These are phyloP conservation scores for Germaria angustata DNA, from an alignment of 2,888 invertebrate genomes.

Conservation along the genomic window DNA sequence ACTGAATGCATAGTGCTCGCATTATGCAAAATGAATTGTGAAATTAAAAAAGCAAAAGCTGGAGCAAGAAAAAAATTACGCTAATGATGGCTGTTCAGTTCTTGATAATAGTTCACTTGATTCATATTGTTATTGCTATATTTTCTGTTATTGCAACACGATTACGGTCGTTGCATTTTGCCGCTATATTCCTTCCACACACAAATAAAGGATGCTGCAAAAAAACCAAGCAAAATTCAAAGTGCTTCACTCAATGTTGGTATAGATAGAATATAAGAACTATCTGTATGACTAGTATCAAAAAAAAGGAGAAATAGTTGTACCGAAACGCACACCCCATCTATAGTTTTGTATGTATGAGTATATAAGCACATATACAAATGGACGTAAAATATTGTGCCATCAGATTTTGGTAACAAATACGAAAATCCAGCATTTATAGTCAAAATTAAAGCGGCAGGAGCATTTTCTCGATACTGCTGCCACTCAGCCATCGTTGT, in stretches of 20 bases:
- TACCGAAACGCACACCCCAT: background rate
- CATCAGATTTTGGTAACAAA: slow-evolving; percentile 33
- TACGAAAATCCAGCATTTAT: background rate
- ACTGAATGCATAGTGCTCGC: slow-evolving; percentile 44
- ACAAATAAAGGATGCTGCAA: background rate
- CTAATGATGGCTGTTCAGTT: slow-evolving; percentile 63
- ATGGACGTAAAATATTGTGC: slow-evolving; percentile 32
- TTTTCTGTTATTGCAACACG: slow-evolving; percentile 29
- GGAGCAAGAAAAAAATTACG: slow-evolving; percentile 13
- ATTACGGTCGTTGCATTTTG: slow-evolving; percentile 18
- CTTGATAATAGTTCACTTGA: slow-evolving; percentile 60
- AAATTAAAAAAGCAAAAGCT: slow-evolving; percentile 2
- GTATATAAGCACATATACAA: background rate
- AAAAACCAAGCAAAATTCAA: slow-evolving; percentile 1
- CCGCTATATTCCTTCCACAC: background rate
- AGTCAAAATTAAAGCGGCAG: background rate
- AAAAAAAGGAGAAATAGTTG: slow-evolving; percentile 4
- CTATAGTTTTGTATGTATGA: background rate
- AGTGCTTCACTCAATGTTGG: slow-evolving; percentile 10
- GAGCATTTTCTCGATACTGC: background rate
- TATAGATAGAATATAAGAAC: slow-evolving; percentile 24
- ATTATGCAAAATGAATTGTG: slow-evolving; percentile 54
- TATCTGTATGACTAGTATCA: background rate
- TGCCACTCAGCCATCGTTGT: background rate
- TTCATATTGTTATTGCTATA: slow-evolving; percentile 40